Evolutionary conservation across 2,797 vertebrate species (phyloP).

Genomic region (Alca torda): DNA sequence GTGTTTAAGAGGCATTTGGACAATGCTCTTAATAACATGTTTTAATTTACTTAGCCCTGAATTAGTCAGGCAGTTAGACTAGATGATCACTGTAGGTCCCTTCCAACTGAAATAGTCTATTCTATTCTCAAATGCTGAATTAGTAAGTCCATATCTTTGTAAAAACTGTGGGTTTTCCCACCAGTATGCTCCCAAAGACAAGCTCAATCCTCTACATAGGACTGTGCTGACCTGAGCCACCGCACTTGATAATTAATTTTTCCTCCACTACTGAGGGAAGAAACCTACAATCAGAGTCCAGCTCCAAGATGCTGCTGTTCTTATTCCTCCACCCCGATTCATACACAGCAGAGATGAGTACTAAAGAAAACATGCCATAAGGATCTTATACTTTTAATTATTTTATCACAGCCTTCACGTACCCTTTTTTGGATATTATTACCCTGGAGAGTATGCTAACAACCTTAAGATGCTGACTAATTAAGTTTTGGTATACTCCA

Average conservation of each 20-base stretch:
- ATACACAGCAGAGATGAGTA: background rate
- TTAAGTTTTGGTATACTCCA: slow-evolving; percentile 70
- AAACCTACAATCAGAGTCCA: background rate
- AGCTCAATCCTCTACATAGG: background rate
- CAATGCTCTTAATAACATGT: background rate
- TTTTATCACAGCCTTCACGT: slow-evolving; percentile 44
- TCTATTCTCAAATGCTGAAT: background rate
- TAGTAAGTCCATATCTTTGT: background rate
- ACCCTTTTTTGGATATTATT: slow-evolving; percentile 56
- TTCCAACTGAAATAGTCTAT: background rate
- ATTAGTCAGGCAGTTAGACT: background rate
- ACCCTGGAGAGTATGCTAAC: slow-evolving; percentile 63
- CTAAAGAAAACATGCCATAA: slow-evolving; percentile 24
- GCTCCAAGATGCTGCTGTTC: background rate
- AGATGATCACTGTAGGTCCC: background rate
- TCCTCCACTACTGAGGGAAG: background rate
- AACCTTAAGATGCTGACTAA: slow-evolving; percentile 75
- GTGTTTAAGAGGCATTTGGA: background rate
- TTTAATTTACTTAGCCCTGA: background rate
- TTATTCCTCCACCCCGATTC: background rate
- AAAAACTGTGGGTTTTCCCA: background rate
- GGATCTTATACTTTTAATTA: slow-evolving; percentile 58
- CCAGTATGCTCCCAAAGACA: background rate
- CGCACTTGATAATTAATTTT: background rate
- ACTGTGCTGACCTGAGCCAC: background rate